Conservation (phyloP, 2,888 invertebrate species). For the Actias luna region DNA sequence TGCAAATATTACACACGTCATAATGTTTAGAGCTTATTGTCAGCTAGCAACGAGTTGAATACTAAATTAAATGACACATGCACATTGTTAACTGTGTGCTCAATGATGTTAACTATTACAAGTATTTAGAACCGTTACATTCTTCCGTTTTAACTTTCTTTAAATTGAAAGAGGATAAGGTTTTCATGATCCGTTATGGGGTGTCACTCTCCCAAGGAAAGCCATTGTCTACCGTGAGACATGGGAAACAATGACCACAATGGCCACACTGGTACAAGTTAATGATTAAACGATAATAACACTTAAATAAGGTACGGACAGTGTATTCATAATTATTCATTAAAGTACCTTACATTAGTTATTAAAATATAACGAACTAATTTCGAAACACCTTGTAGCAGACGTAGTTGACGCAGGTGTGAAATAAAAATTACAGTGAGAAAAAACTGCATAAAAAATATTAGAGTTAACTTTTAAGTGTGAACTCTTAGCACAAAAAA, state of each 20-base stretch:
- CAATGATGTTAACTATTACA: not conserved
- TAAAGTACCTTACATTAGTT: not conserved
- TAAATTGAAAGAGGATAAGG: slow-evolving; percentile 7
- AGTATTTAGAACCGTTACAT: slow-evolving; percentile 1
- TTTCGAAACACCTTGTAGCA: not conserved
- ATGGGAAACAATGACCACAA: slow-evolving; percentile 1
- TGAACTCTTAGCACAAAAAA: not conserved
- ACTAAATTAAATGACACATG: slow-evolving; percentile 27
- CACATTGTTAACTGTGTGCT: slow-evolving; percentile 24
- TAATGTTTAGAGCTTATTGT: slow-evolving; percentile 6
- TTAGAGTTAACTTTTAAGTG: not conserved
- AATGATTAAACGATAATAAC: not conserved
- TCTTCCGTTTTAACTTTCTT: slow-evolving; percentile 4
- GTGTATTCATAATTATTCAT: not conserved
- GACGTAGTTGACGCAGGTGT: not conserved
- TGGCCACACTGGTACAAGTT: not conserved
- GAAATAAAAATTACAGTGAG: not conserved
- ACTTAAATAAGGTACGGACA: not conserved
- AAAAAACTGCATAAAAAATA: not conserved
- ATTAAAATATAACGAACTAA: not conserved
- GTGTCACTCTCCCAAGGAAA: not conserved
- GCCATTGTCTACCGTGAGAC: slow-evolving; percentile 3
- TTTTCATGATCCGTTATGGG: not conserved
- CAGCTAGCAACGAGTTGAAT: slow-evolving; percentile 23
- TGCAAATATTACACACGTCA: not conserved